Evolutionary conservation across 2,113 vertebrate species (phyloP), one percentile per base, ranked within the genome.

Genomic region (Hydropotes inermis): DNA sequence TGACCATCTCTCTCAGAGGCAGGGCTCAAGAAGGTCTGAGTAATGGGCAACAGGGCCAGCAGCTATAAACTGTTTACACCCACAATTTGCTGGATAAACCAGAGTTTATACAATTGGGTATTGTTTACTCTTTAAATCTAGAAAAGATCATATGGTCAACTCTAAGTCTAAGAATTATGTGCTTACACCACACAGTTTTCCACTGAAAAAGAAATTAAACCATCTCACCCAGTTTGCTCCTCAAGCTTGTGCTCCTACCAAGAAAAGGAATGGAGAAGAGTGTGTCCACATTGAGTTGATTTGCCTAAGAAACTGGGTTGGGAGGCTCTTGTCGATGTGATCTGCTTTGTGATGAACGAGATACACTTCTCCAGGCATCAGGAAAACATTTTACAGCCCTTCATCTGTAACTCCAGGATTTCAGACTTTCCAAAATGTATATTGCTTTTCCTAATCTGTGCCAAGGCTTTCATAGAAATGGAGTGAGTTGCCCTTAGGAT

Each of bases 11-110:
- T 95, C 92, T 97, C 82, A 14, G 92, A 98, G 95, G 97, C 93
- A 8, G 17, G 97, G 88, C 96, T 95, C 61, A 10, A 52, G 87
- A 78, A 97, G 97, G 92, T 93, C 97, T 97, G 96, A 95, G 96
- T 90, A 90, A 93, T 58, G 97, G 97, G 92, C 97, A 97, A n/a
- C 54, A 88, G 89, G 92, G 88, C 98, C 97, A 95, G 91, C 98
- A 98, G 98, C 98, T 99, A 98, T 96, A 95, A 45, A 94, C 95
- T 97, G 97, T 98, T 98, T 98, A 98, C 97, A 91, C 84, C 87
- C 98, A 79, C 97, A 96, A 97, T 83, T 96, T 97, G 93, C 88
- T 95, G 97, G 97, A 98, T 95, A 97, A 98, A 94, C 95, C 96
- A 82, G 94, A 97, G 93, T 98, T 98, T 98, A 98, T 89, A 98